phyloP scores from a whole-genome alignment of 2,797 vertebrate genomes.

The Gymnoscopelus braueri region DNA sequence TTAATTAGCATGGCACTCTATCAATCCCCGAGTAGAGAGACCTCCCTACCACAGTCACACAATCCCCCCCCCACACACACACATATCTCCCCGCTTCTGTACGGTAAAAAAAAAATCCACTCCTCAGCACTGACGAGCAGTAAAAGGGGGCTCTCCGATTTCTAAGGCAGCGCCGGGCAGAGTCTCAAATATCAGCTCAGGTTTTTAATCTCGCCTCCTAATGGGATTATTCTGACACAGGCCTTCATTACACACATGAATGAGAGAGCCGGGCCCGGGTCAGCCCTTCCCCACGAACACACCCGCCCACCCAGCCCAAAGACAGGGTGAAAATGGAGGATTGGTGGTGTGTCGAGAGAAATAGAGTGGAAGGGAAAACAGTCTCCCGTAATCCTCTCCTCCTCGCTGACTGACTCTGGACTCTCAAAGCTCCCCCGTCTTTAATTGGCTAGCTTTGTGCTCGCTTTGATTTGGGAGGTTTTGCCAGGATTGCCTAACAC shows the following conservation, averaged over 20 bases:
- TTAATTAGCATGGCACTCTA: constrained; percentile 62
- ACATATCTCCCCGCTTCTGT: constrained; percentile 3
- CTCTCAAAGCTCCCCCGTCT: constrained; percentile 47
- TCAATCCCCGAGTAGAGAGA: constrained; percentile 45
- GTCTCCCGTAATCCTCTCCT: constrained; percentile 62
- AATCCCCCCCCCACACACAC: not conserved
- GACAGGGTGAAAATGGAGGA: constrained; percentile 56
- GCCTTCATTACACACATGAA: constrained; percentile 83
- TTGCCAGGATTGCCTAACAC: constrained; percentile 23
- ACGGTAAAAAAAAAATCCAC: too few species aligned
- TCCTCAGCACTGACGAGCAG: constrained; percentile 21
- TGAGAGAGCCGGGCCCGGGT: constrained; percentile 72
- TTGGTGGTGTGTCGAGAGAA: constrained; percentile 24
- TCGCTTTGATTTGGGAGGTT: constrained; percentile 22
- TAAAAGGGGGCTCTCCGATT: constrained; percentile 61
- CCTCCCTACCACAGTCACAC: constrained; percentile 55
- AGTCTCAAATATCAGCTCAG: constrained; percentile 80
- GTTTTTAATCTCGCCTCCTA: constrained; percentile 80
- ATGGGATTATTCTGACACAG: constrained; percentile 84
- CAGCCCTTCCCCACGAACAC: constrained; percentile 63
- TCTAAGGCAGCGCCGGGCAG: constrained; percentile 65
- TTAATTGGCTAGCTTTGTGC: constrained; percentile 55
- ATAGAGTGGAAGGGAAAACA: constrained; percentile 30
- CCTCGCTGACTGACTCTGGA: constrained; percentile 39
- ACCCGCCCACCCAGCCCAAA: constrained; percentile 57